A percentile compares a stretch with the other conserved stretches of the same genome.
Evolutionary conservation across 2,113 vertebrate species (phyloP).

Genomic region (Solea senegalensis): DNA sequence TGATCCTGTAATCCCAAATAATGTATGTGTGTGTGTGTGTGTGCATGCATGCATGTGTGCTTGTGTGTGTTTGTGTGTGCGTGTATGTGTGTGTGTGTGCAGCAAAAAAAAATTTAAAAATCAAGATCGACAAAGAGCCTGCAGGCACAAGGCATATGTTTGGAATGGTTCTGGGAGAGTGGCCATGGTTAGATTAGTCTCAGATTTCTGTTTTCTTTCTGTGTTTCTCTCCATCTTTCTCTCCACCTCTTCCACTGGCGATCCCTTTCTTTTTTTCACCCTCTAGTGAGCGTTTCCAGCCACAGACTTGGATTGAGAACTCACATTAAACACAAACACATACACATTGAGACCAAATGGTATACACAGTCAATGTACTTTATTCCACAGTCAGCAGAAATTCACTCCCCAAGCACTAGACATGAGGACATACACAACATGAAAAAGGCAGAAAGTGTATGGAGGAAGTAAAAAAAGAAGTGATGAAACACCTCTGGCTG

Average conservation of each 20-base stretch:
- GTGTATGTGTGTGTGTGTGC: too few species aligned
- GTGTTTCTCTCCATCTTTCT: slow-evolving; percentile 14
- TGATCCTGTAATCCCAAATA: too few species aligned
- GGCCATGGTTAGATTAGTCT: slow-evolving; percentile 49
- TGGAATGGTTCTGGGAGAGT: slow-evolving; percentile 56
- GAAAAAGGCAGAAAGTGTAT: slow-evolving; percentile 20
- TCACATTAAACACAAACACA: slow-evolving; percentile 18
- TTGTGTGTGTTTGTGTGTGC: too few species aligned
- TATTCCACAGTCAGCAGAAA: slow-evolving; percentile 61
- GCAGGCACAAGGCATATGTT: slow-evolving; percentile 35
- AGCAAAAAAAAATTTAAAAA: too few species aligned
- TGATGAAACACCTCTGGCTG: slow-evolving; percentile 28
- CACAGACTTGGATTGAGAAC: slow-evolving; percentile 36
- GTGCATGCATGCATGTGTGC: too few species aligned
- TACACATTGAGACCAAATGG: neutral
- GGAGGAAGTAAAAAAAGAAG: slow-evolving; percentile 2
- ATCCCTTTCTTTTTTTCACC: slow-evolving; percentile 7
- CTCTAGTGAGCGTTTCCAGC: slow-evolving; percentile 23
- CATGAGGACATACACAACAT: slow-evolving; percentile 44
- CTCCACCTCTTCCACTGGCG: slow-evolving; percentile 11
- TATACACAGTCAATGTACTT: slow-evolving; percentile 39
- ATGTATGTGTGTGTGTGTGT: too few species aligned
- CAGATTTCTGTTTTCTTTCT: slow-evolving; percentile 43
- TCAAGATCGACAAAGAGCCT: neutral
- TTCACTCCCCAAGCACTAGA: slow-evolving; percentile 18